Evolutionary conservation across 2,888 invertebrate species (phyloP).

Genomic region (Drosophila borborema): DNA sequence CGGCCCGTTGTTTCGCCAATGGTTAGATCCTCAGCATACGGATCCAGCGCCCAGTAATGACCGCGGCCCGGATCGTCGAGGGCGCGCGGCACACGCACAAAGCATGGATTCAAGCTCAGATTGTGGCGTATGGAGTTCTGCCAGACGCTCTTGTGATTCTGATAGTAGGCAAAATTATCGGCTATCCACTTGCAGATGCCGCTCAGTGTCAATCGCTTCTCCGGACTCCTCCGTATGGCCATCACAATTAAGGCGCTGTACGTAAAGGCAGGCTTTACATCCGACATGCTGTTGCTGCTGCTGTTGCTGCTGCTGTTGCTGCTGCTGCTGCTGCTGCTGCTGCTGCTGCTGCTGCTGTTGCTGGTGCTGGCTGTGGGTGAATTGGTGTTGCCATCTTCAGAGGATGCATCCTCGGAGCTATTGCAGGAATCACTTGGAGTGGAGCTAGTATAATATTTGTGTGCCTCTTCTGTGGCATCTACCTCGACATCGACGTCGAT

Average conservation of each 20-base stretch:
- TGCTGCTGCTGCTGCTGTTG: conserved; percentile 2
- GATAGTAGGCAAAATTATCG: conserved; percentile 97
- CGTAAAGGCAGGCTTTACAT: conserved; percentile 94
- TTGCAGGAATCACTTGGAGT: conserved; percentile 47
- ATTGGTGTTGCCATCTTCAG: conserved; percentile 36
- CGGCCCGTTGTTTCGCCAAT: conserved; percentile 99
- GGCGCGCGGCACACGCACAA: conserved; percentile 96
- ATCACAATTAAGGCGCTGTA: conserved; percentile 99
- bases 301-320: neutral
- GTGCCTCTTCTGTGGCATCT: conserved; percentile 3
- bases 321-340: neutral
- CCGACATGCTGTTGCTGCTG: conserved; percentile 18
- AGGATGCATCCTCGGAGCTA: conserved; percentile 58
- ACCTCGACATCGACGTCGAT: neutral
- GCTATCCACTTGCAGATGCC: conserved; percentile 99
- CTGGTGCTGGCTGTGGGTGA: neutral
- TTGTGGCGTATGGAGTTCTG: conserved; percentile 92
- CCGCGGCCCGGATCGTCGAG: conserved; percentile 99
- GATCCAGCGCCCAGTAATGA: conserved; percentile 99
- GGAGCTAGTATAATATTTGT: conserved; percentile 18
- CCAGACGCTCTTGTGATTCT: conserved; percentile 98
- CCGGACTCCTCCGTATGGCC: conserved; percentile 97
- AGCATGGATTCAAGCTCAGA: conserved; percentile 94
- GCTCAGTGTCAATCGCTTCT: conserved; percentile 95
- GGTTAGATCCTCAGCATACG: conserved; percentile 97